Base-by-base conservation (phyloP, 2,797 vertebrate species). In the Mycteria americana region DNA sequence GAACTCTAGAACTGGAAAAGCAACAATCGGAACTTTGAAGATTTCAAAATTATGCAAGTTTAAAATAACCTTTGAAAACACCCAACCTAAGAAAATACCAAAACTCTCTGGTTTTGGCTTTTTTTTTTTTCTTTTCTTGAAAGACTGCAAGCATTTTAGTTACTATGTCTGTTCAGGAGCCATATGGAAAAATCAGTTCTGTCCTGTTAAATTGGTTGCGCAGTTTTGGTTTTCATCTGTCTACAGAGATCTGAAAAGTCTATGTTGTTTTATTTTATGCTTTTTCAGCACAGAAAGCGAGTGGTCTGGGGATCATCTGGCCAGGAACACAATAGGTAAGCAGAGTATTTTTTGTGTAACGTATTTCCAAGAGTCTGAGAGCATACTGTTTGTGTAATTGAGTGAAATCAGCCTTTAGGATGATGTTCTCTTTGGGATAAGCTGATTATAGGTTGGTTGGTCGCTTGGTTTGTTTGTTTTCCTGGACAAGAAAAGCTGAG, bases 111-210 rank as follows among this genome's bases (percentile, higher is more conserved):
- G 12, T 9, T 41, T 43, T 16, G 27, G 10, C 27, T 60, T n/a
- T 35, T 7, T 23, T 43, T 64, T 48, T 22, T 10, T 2, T 18
- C 25, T 78, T 59, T 43, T 30, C 46, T 37, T 83, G 67, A 91
- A 88, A 57, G 72, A 33, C 33, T 7, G 11, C 33, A 68, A 81
- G 45, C 25, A 37, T 92, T 95, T 77, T 18, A 59, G 41, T 85
- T 69, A 80, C 60, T 80, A 94, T 75, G 85, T 54, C 91, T 79
- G 72, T 28, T 72, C 73, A 63, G 65, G 43, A 96, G 63, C 79
- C 92, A 88, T 94, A 97, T 95, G 95, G 96, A 95, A 96, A 97
- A 96, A 77, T 93, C 78, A 75, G 57, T 93, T 86, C 72, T 68
- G 24, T 82, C 65, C 82, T 72, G 68, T 72, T 96, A 69, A 94